Percentiles rank a stretch among this genome's conserved stretches.
Evolutionary conservation across 2,797 vertebrate genomes (phyloP).

Genomic region (Manis crassicaudata): DNA sequence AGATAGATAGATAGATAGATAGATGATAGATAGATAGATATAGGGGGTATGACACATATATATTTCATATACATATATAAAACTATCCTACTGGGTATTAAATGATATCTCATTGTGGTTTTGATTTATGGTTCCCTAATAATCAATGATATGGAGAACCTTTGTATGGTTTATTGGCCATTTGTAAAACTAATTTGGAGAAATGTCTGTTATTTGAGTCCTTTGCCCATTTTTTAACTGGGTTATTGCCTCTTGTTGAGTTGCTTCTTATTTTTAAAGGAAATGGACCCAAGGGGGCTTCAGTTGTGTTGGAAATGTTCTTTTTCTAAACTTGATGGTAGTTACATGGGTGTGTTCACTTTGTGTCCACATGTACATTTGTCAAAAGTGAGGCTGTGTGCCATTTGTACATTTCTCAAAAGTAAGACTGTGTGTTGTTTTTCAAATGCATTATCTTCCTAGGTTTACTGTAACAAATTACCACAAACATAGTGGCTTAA

Average conservation of each 20-base stretch:
- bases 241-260: background rate
- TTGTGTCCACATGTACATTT: background rate
- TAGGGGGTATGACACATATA: too few relatives aligned
- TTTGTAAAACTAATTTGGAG: background rate
- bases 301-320: background rate
- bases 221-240: background rate
- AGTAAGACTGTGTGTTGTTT: background rate
- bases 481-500: background rate
- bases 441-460: background rate
- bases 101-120: background rate
- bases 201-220: background rate
- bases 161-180: background rate
- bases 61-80: background rate
- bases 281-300: background rate
- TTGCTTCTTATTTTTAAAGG: conserved; percentile 9
- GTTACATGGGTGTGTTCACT: background rate
- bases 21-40: too few relatives aligned
- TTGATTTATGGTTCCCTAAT: background rate
- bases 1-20: too few relatives aligned
- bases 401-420: background rate
- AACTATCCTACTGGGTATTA: background rate
- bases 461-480: background rate
- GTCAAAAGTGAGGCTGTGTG: background rate
- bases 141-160: background rate
- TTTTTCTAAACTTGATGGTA: background rate